Base-by-base conservation (phyloP, 2,888 invertebrate species). In the Cosmia pyralina region DNA sequence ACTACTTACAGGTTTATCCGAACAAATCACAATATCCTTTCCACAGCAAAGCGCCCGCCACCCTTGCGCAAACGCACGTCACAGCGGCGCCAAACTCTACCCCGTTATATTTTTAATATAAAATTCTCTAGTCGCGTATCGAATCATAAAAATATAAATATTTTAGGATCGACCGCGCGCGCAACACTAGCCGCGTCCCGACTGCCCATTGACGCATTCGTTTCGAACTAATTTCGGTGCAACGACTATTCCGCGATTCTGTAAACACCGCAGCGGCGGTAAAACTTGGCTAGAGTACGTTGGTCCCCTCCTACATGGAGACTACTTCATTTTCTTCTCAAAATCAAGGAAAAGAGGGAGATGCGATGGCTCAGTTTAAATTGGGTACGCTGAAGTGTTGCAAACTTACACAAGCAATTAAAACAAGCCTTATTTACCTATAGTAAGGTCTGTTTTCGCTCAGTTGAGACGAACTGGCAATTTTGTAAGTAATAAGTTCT, bases 161-260 rank as follows among this genome's bases (percentile, higher is more conserved):
- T 93, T 93, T 92, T 90, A 92, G 89, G 92, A 92, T 89, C 88
- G 88, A 90, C 84, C 92, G 93, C 93, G 92, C 92, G 93, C 93
- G 90, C 93, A 88, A 88, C 90, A 87, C 88, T 88, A 84, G 88
- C 89, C 38, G 82, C 88, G 89, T 91, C 87, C 89, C 94, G 94
- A 90, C 94, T 92, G 90, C 89, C 91, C 95, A 95, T 95, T 96
- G 96, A 95, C 96, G 95, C 95, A 95, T 94, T 92, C 94, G 93
- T 93, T 95, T 94, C 93, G 87, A 91, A 96, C 96, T 96, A 96
- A 96, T 94, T 95, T 95, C 94, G 95, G 94, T 96, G 95, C 95
- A 95, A 93, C 93, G 92, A 90, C 93, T 94, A 95, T 95, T 95
- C 95, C 96, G 92, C 93, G 94, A 91, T 96, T 95, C 95, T 95